phyloP scores from a whole-genome alignment of 2,797 vertebrate species.

The Eutrigla gurnardus region DNA sequence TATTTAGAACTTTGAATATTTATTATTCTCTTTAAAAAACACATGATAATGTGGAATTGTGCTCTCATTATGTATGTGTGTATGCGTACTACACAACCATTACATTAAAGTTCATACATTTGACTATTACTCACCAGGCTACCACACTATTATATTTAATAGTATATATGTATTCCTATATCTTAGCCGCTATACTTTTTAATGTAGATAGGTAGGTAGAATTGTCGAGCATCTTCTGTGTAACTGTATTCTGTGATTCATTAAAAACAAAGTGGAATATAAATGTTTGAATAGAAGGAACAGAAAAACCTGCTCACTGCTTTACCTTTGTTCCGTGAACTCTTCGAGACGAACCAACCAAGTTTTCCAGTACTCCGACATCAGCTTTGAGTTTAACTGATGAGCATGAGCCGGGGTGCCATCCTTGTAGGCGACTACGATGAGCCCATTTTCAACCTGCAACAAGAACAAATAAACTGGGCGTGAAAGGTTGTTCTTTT shows the following conservation, averaged over 20 bases:
- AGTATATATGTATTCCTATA: background rate
- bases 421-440: conserved; percentile 96
- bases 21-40: background rate
- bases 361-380: conserved; percentile 89
- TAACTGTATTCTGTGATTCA: background rate
- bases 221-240: background rate
- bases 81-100: background rate
- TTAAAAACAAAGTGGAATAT: background rate
- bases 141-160: too few relatives aligned
- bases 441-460: conserved; percentile 92
- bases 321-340: conserved; percentile 82
- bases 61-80: background rate
- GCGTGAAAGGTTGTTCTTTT: background rate
- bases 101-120: background rate
- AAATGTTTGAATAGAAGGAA: background rate
- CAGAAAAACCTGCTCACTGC: background rate
- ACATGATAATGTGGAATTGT: background rate
- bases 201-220: background rate
- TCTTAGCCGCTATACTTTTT: background rate
- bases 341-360: conserved; percentile 93
- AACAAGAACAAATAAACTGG: conserved; percentile 4
- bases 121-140: background rate
- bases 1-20: too few relatives aligned
- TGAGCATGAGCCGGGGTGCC: conserved; percentile 93
- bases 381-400: conserved; percentile 85